Conservation (phyloP, 2,113 vertebrate genomes). For the Chlamydotis undulata region DNA sequence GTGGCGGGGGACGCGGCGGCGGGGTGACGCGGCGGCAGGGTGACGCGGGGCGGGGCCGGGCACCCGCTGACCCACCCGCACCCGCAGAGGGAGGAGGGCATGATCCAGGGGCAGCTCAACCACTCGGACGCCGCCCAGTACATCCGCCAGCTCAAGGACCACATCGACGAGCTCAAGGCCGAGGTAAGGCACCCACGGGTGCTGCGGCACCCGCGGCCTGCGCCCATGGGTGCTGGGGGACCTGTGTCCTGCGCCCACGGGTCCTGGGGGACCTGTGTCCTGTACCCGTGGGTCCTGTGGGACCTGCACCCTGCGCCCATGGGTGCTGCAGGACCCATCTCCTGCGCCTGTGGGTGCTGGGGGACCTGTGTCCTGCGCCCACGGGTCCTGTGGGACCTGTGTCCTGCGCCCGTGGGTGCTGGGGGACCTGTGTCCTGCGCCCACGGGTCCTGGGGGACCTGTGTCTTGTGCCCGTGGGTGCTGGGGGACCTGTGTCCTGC, state of each 20-base stretch:
- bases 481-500: accelerated
- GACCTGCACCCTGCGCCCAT: too few species aligned
- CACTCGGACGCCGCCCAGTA: slow-evolving; percentile 94
- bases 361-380: too few species aligned
- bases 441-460: too few species aligned
- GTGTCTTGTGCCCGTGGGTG: not conserved
- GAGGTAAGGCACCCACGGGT: slow-evolving; percentile 77
- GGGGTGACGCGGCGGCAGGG: not conserved
- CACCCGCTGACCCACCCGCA: not conserved
- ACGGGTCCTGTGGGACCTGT: too few species aligned
- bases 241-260: accelerated
- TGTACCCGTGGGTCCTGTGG: too few species aligned
- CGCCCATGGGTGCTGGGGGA: not conserved
- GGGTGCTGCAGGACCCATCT: too few species aligned
- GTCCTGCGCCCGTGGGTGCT: too few species aligned
- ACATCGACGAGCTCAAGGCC: slow-evolving; percentile 90
- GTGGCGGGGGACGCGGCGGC: too few species aligned
- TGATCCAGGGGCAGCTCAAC: slow-evolving; percentile 92
- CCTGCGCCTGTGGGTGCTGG: too few species aligned
- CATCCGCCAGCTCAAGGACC: slow-evolving; percentile 89
- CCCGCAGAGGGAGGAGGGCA: slow-evolving; percentile 87
- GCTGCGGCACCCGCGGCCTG: not conserved
- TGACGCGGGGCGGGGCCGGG: not conserved
- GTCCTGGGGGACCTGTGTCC: accelerated
- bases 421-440: too few species aligned